Percentiles rank a stretch among this genome's conserved stretches.
phyloP scores from a whole-genome alignment of 1,140 invertebrate genomes.

The Magallana angulata region DNA sequence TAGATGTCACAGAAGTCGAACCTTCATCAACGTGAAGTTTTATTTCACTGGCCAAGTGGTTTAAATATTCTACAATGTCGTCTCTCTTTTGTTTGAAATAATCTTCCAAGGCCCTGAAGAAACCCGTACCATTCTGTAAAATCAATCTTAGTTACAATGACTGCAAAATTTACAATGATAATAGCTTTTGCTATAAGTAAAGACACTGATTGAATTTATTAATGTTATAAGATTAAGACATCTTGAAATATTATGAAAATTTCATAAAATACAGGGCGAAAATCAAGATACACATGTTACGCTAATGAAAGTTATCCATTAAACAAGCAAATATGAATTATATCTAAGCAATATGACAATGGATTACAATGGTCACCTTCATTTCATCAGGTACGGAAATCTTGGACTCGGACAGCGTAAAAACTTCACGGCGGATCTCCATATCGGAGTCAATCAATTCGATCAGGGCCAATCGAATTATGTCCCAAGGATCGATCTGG shows the following conservation, averaged over 20 bases:
- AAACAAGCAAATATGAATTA: too few species aligned
- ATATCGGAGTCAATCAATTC: neutral
- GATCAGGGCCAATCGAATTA: neutral
- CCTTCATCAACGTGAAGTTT: neutral
- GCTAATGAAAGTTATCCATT: too few species aligned
- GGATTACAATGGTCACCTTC: neutral
- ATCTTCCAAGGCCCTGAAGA: neutral
- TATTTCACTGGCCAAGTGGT: neutral
- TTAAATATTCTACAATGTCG: neutral
- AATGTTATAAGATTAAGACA: too few species aligned
- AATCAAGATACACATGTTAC: too few species aligned
- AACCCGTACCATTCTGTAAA: neutral
- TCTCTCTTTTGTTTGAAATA: neutral
- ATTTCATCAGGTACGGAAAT: neutral
- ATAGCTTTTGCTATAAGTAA: too few species aligned
- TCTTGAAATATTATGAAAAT: too few species aligned
- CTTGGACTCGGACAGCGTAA: neutral
- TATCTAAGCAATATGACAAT: too few species aligned
- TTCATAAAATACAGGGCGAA: too few species aligned
- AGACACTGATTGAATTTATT: too few species aligned
- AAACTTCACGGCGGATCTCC: neutral
- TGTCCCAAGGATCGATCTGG: constrained; percentile 3
- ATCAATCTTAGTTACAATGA: too few species aligned
- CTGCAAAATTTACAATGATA: too few species aligned
- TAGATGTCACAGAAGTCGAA: neutral